phyloP scores from a whole-genome alignment of 2,888 invertebrate genomes.

The Amblyjoppa proteus region DNA sequence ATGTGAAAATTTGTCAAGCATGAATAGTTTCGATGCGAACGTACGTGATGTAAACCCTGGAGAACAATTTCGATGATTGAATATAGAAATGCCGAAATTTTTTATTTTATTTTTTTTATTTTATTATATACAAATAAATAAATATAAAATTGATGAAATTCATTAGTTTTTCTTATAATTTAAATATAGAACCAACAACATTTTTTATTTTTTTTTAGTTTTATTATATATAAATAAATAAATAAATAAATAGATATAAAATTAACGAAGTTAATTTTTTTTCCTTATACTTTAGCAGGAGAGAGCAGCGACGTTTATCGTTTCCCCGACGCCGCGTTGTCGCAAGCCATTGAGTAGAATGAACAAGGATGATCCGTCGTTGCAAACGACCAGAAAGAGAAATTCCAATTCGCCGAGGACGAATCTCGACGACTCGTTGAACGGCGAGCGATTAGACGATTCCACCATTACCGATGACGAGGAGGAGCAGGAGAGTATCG shows the following conservation, averaged over 20 bases:
- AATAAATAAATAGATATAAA: too few relatives aligned
- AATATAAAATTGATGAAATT: background rate
- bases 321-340: slow-evolving; percentile 33
- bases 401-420: background rate
- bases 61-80: background rate
- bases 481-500: background rate
- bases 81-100: background rate
- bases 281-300: background rate
- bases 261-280: too few relatives aligned
- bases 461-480: background rate
- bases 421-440: background rate
- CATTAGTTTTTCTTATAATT: background rate
- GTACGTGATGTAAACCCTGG: background rate
- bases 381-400: background rate
- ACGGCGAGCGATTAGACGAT: background rate
- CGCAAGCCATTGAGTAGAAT: slow-evolving; percentile 53
- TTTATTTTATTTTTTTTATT: background rate
- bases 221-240: too few relatives aligned
- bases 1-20: background rate
- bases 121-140: too few relatives aligned
- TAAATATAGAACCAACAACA: too few relatives aligned
- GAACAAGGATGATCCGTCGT: background rate
- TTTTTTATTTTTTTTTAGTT: too few relatives aligned
- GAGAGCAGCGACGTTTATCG: slow-evolving; percentile 3
- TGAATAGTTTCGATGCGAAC: slow-evolving; percentile 1